A percentile compares a stretch with the other conserved stretches of the same genome.
Conservation (phyloP, 2,797 vertebrate species). For the Mormyrops attenuatus region DNA sequence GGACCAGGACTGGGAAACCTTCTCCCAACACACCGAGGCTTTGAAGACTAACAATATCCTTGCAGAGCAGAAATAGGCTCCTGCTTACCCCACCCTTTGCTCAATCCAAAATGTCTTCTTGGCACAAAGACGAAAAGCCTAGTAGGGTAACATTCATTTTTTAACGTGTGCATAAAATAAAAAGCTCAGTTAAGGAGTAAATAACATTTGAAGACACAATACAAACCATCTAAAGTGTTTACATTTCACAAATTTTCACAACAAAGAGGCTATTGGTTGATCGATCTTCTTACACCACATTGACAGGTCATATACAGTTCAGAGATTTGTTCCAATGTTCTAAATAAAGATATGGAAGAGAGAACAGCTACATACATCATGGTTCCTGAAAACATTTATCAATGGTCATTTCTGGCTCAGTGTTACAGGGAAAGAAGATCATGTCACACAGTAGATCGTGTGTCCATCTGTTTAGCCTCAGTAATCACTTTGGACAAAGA, state of each 20-base stretch:
- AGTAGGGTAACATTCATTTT: neutral
- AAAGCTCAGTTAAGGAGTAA: neutral
- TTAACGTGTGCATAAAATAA: neutral
- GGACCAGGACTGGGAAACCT: neutral
- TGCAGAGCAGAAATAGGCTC: neutral
- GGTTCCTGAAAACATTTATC: neutral
- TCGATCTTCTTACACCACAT: neutral
- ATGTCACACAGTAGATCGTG: neutral
- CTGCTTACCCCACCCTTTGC: neutral
- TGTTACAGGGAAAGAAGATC: neutral
- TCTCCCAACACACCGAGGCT: neutral
- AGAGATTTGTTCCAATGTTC: neutral
- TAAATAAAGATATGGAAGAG: neutral
- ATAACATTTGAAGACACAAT: neutral
- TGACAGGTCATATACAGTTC: neutral
- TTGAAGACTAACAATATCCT: neutral
- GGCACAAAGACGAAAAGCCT: neutral
- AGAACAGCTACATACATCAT: neutral
- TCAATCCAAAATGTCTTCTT: neutral
- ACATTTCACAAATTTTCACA: neutral
- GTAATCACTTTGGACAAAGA: neutral
- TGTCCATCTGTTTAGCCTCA: neutral
- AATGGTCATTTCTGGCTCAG: neutral
- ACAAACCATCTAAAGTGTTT: neutral
- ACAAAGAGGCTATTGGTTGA: neutral